Conservation (phyloP, 2,113 vertebrate genomes). For the Percina caprodes region DNA sequence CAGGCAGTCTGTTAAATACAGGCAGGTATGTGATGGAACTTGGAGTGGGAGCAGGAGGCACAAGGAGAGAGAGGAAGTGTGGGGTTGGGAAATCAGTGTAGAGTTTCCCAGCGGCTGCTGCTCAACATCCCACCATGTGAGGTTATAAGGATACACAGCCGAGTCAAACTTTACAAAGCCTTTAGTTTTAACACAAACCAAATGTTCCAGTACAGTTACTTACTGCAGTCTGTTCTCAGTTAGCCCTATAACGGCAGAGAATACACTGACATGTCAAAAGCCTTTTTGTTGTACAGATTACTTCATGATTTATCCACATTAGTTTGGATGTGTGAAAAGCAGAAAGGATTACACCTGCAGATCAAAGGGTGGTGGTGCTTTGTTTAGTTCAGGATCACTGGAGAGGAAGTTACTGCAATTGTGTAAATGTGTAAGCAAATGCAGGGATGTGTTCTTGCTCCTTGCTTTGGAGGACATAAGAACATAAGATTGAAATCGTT, state of each 20-base stretch:
- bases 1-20: conserved; percentile 35
- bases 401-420: conserved; percentile 58
- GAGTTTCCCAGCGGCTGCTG: conserved; percentile 68
- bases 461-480: not conserved
- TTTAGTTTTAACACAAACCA: conserved; percentile 35
- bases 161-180: conserved; percentile 17
- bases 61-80: conserved; percentile 70
- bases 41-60: conserved; percentile 59
- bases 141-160: conserved; percentile 7
- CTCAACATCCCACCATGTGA: conserved; percentile 32
- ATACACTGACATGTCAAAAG: not conserved
- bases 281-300: not conserved
- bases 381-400: not conserved
- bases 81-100: conserved; percentile 69
- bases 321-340: not conserved
- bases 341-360: not conserved
- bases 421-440: not conserved
- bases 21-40: conserved; percentile 39
- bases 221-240: conserved; percentile 11
- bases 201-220: conserved; percentile 17
- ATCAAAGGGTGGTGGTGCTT: not conserved
- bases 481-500: conserved; percentile 3
- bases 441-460: conserved; percentile 35
- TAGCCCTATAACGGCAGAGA: not conserved
- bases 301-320: not conserved